phyloP scores from a whole-genome alignment of 2,113 vertebrate species.

The Passerina amoena region DNA sequence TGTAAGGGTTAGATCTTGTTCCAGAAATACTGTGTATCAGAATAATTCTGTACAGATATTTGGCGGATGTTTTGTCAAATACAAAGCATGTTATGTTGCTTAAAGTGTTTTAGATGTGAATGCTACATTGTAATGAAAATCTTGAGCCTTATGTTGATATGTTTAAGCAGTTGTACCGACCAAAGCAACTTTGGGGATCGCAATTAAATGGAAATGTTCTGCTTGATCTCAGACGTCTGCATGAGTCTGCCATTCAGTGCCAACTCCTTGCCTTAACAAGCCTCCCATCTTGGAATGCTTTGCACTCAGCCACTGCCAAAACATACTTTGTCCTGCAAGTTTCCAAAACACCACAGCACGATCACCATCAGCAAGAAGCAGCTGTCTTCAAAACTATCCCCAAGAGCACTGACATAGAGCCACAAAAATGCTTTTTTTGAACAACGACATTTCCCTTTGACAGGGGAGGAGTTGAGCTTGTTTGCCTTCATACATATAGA shows the following conservation, averaged over 20 bases:
- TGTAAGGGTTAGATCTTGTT: conserved; percentile 31
- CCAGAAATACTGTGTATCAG: not conserved
- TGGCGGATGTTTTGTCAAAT: conserved; percentile 63
- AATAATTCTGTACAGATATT: conserved; percentile 39
- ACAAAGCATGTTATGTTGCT: conserved; percentile 75
- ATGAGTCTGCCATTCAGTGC: not conserved
- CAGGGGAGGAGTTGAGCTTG: not conserved
- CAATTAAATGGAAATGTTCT: conserved; percentile 75
- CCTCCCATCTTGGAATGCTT: not conserved
- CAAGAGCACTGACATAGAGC: not conserved
- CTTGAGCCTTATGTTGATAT: conserved; percentile 70
- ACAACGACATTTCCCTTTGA: not conserved
- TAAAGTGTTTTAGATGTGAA: conserved; percentile 73
- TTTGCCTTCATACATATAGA: not conserved
- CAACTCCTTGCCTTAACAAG: not conserved
- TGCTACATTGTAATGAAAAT: conserved; percentile 72
- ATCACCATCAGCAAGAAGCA: not conserved
- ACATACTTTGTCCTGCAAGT: not conserved
- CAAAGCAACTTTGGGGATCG: conserved; percentile 71
- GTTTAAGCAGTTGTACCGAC: conserved; percentile 67
- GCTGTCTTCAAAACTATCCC: not conserved
- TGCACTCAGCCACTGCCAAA: not conserved
- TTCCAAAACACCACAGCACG: not conserved
- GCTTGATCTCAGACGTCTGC: conserved; percentile 47
- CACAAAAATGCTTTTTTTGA: not conserved